Evolutionary conservation across 2,113 vertebrate species (phyloP), one percentile per base, ranked within the genome.

Genomic region (Nyctibius bracteatus): DNA sequence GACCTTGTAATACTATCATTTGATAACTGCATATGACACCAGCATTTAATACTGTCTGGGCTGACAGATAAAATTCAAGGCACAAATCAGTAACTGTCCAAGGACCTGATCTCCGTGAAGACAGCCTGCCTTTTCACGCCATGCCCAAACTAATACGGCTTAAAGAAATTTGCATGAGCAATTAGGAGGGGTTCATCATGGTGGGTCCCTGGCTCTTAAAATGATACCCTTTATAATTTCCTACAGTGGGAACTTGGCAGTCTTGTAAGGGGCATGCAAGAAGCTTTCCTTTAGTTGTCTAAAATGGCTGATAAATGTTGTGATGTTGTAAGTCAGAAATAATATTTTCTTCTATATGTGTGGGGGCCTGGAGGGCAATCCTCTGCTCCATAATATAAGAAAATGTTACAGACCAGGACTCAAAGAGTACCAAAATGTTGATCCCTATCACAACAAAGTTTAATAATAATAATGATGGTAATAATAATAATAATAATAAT

Each of bases 21-120:
- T 65, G n/a, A 92, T 82, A 81, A 92, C 44, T 66, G 74, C 49
- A 14, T 87, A 83, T 46, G 87, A 88, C 79, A 93, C 44, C 31
- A 75, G 30, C 63, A 70, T 90, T 77, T 92, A 96, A 80, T 43
- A 43, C 70, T 54, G n/a, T 25, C 61, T 82, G 54, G 39, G 18
- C 44, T 88, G 74, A 83, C 37, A 87, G 62, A 91, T 80, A 92
- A 93, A 91, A 90, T 66, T 80, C 66, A 85, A 94, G 66, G 74
- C 27, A 21, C 41, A 82, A 83, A 80, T 80, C 54, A 62, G 54
- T 73, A 91, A 81, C 43, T 51, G 51, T 72, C 39, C 71, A 85
- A 82, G 37, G 78, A 54, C 22, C n/a, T 63, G 63, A 79, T 62
- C 58, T 70, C 58, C 37, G 44, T 1, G 5, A 80, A 49, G 49